Evolutionary conservation across 2,113 vertebrate species (phyloP), one percentile per base, ranked within the genome.

Genomic region (Albula glossodonta): DNA sequence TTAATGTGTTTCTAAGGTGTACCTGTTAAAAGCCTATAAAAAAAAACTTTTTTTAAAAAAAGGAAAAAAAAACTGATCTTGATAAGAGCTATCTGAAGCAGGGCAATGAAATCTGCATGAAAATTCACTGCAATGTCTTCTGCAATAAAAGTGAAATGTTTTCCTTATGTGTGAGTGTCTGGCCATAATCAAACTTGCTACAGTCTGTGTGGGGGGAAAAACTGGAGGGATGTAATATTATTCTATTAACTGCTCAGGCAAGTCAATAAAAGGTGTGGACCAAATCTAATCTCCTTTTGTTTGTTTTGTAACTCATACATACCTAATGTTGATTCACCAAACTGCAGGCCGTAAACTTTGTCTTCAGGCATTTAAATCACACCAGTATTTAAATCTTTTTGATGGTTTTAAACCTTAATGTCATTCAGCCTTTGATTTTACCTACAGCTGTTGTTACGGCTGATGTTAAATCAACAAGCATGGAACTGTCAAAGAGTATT

Each of bases 231-330:
- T 19, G 60, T 70, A n/a, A 50, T 78, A n/a, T 79, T 78, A 77
- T 84, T 84, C 50, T 83, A 41, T 86, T 77, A 66, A 50, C 52
- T 25, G 80, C 51, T 80, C 51, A 57, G 60, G 49, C 56, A 57
- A 56, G 80, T 17, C 49, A 3, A n/a, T 31, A 87, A 83, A 25
- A n/a, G 60, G 25, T 78, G 66, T 74, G 77, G 51, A 50, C 53
- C 53, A 48, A 87, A 25, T 74, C 78, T 50, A 80, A 56, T 25
- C 57, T 52, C 17, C 22, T 63, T 78, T 80, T 53, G 78, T 52
- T 83, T 52, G 25, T 78, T 78, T 31, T 49, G 8, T 60, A 31
- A 6, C 53, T 53, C 5, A 57, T 79, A 56, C 74, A n/a, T 41
- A 50, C 70, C n/a, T 50, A 80, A 50, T 80, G 49, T 80, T 50